Base-by-base conservation (phyloP, 30 jellyfish, hydroid and myxozoan species). In the Sanderia malayensis region DNA sequence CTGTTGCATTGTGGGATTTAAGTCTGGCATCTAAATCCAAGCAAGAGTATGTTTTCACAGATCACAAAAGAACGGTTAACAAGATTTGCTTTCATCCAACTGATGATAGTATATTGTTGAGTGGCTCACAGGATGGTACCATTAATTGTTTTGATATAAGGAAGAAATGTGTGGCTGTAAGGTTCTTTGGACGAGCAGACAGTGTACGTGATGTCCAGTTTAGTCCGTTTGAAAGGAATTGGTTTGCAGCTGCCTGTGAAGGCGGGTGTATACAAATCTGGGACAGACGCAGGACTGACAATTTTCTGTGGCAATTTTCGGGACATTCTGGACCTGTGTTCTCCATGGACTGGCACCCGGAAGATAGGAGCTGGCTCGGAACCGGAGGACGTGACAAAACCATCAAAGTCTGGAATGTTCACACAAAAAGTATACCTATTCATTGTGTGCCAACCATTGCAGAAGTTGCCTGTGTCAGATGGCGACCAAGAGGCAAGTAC, bases 351-450 rank as follows among this genome's bases (percentile, higher is more conserved):
- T 92, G 98, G 98, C 98, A 92, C 58, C 95, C 92, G 19, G 98
- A 92, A 53, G 98, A 92, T 71, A 67, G 86, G 41, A 47, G 53
- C 70, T 92, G 95, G 93, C 92, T 92, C 23, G 96, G 95, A 27
- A 92, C 98, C 8, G 98, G 98, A 15, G 98, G 98, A 24, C 67
- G 98, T 29, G 98, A 92, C 73, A 92, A 81, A 67, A 67, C 83
- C 31, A 84, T 92, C 27, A 92, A 92, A 33, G 93, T 92, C 10
- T 92, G 98, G 98, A 92, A 92, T 64, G 76, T 81, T 25, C 95
- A 92, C 25, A 68, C 68, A 57, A 78, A 76, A 60, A 91, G 87
- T 18, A 79, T 30, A 1, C 86, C 94, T 10, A 46, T 73, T 25
- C 91, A 83, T 33, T 41, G 86, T 66, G 94, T 92, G 66, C 88